phyloP scores from a whole-genome alignment of 2,113 vertebrate genomes.

The Pelmatolapia mariae region DNA sequence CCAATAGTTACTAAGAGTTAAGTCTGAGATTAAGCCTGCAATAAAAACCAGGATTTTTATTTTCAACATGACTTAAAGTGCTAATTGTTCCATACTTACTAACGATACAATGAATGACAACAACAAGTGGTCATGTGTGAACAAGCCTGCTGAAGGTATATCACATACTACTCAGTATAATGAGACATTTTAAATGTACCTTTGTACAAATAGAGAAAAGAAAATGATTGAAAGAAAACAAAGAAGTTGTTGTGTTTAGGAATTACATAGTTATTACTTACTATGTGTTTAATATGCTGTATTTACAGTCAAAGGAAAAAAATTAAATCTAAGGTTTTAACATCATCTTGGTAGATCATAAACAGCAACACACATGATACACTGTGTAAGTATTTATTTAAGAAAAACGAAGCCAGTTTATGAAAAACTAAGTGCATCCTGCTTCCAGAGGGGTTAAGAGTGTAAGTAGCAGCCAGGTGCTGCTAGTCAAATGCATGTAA shows the following conservation, averaged over 20 bases:
- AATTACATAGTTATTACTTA: neutral
- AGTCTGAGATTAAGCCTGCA: neutral
- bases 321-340: neutral
- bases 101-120: neutral
- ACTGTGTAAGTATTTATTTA: neutral
- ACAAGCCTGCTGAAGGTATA: neutral
- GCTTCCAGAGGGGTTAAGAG: neutral
- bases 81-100: neutral
- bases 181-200: neutral
- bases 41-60: neutral
- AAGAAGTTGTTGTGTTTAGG: neutral
- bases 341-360: neutral
- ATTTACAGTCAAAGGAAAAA: neutral
- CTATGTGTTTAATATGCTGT: neutral
- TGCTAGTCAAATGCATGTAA: neutral
- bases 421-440: neutral
- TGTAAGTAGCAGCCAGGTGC: neutral
- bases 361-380: neutral
- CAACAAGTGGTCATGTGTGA: neutral
- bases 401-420: neutral
- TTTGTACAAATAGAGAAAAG: neutral
- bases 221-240: neutral
- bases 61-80: neutral
- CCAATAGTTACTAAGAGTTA: neutral
- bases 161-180: neutral